phyloP scores from a whole-genome alignment of 2,797 vertebrate genomes.

The Taeniopygia guttata region DNA sequence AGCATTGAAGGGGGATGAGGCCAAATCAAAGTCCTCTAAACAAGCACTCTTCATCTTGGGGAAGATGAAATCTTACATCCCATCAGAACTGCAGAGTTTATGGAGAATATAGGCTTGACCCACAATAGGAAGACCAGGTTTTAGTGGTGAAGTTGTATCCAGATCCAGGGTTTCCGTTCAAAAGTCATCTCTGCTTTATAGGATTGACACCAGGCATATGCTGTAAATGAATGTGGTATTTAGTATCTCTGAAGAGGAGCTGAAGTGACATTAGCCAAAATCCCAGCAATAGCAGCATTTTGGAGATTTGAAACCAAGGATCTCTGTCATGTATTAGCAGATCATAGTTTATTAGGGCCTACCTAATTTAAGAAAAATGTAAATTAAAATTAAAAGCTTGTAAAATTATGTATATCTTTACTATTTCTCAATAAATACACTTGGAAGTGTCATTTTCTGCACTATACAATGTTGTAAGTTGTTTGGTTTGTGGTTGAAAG shows the following conservation, averaged over 20 bases:
- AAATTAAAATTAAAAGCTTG: slow-evolving; percentile 82
- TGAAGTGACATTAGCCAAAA: slow-evolving; percentile 72
- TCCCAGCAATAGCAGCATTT: slow-evolving; percentile 58
- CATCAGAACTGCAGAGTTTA: not conserved
- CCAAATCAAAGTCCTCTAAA: not conserved
- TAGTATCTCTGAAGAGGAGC: slow-evolving; percentile 65
- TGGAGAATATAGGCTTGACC: not conserved
- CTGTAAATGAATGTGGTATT: slow-evolving; percentile 63
- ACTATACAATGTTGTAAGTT: slow-evolving; percentile 43
- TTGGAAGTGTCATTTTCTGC: slow-evolving; percentile 76
- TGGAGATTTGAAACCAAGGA: slow-evolving; percentile 66
- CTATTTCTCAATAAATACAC: slow-evolving; percentile 83
- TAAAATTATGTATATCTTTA: slow-evolving; percentile 83
- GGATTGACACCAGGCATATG: not conserved
- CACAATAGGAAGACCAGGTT: not conserved
- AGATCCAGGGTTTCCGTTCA: slow-evolving; percentile 12
- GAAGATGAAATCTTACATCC: not conserved
- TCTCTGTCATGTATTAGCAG: slow-evolving; percentile 74
- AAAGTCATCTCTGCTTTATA: slow-evolving; percentile 11
- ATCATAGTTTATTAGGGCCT: slow-evolving; percentile 72
- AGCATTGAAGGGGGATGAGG: not conserved
- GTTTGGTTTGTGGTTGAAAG: slow-evolving; percentile 31
- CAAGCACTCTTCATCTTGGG: not conserved
- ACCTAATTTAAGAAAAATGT: slow-evolving; percentile 82
- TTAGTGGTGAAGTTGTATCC: not conserved